Percentiles rank a stretch among this genome's conserved stretches.
These are phyloP conservation scores for Mimumesa dahlbomi DNA, from an alignment of 2,888 invertebrate species.

Conservation along the genomic window DNA sequence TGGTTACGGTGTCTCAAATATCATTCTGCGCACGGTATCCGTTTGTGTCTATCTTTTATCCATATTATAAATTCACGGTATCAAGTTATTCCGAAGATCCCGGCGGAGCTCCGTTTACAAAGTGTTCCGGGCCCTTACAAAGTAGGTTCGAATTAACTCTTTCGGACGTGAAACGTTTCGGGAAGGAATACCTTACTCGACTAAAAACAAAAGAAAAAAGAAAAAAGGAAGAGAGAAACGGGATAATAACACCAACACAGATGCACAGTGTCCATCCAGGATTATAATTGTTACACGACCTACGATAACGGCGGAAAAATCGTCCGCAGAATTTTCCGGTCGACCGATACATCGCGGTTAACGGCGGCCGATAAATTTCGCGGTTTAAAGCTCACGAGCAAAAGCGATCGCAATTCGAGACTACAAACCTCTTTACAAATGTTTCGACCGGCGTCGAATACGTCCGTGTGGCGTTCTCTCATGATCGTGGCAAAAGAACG, in stretches of 20 bases:
- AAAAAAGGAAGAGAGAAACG: too few species aligned
- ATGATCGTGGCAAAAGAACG: constrained; percentile 31
- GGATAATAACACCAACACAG: too few species aligned
- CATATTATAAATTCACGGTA: constrained; percentile 13
- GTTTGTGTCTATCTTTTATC: constrained; percentile 3
- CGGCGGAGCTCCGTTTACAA: constrained; percentile 1
- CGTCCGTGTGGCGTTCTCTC: constrained; percentile 12
- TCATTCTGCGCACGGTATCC: constrained; percentile 19
- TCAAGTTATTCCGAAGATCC: not conserved
- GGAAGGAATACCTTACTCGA: too few species aligned
- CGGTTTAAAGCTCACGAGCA: too few species aligned
- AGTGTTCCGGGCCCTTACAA: not conserved
- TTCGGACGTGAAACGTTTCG: too few species aligned
- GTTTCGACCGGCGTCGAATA: constrained; percentile 10
- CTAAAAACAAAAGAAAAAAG: too few species aligned
- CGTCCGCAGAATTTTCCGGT: too few species aligned
- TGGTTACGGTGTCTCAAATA: constrained; percentile 44
- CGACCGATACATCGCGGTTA: too few species aligned
- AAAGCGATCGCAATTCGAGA: constrained; percentile 21
- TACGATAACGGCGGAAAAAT: too few species aligned
- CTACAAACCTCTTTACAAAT: constrained; percentile 33
- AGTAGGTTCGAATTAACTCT: not conserved
- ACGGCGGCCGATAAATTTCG: too few species aligned
- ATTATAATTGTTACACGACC: too few species aligned
- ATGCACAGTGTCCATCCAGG: too few species aligned